A percentile compares a stretch with the other conserved stretches of the same genome.
Conservation (phyloP, 2,888 invertebrate species). For the Abrostola tripartita region DNA sequence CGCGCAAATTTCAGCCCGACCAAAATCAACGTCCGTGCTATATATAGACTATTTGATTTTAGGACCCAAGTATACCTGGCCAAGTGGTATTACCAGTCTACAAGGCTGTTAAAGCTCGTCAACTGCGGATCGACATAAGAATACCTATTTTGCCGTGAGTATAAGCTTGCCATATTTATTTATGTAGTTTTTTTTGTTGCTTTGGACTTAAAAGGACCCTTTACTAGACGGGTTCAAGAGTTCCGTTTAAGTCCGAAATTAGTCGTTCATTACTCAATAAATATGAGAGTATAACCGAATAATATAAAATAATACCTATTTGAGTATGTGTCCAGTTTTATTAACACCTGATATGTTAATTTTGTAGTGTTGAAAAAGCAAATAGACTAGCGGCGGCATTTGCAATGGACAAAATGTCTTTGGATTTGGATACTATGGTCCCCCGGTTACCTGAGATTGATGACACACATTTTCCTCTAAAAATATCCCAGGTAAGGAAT, state of each 20-base stretch:
- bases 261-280: too few relatives aligned
- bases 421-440: conserved; percentile 67
- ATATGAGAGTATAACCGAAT: too few relatives aligned
- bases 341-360: neutral
- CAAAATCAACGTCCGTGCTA: too few relatives aligned
- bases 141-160: conserved; percentile 89
- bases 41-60: conserved; percentile 42
- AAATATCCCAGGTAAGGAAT: conserved; percentile 87
- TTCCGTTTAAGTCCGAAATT: too few relatives aligned
- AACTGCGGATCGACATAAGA: conserved; percentile 84
- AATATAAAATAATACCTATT: neutral
- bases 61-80: conserved; percentile 86
- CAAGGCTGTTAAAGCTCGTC: conserved; percentile 91
- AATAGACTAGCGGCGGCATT: conserved; percentile 78
- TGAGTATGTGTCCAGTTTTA: neutral
- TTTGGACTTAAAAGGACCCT: too few relatives aligned
- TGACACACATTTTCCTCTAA: conserved; percentile 86
- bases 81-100: conserved; percentile 91
- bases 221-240: too few relatives aligned
- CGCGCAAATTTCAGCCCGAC: too few relatives aligned
- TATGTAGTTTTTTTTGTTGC: neutral
- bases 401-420: conserved; percentile 54
- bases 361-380: conserved; percentile 81
- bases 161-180: conserved; percentile 1
- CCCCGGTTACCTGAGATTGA: conserved; percentile 89